These are phyloP conservation scores for Pangasius sanitwongsei DNA, from an alignment of 2,797 vertebrate species.

Conservation along the genomic window DNA sequence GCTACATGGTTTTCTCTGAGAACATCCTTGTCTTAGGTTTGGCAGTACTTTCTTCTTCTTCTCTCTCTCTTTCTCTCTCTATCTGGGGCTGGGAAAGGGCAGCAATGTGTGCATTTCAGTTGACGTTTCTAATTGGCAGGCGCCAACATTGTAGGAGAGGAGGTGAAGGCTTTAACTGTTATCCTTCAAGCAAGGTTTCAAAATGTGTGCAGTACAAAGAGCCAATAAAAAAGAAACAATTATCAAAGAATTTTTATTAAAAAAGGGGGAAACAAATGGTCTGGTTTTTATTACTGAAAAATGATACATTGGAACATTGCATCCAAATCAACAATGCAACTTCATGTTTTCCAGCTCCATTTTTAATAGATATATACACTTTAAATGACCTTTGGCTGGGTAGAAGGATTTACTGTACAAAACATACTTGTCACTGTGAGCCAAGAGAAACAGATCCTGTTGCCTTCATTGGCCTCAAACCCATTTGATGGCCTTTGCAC, in stretches of 20 bases:
- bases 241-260: constrained; percentile 54
- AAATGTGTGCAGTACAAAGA: constrained; percentile 4
- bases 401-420: constrained; percentile 59
- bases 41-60: constrained; percentile 38
- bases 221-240: constrained; percentile 13
- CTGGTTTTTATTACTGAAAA: constrained; percentile 68
- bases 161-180: constrained; percentile 20
- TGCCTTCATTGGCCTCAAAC: constrained; percentile 37
- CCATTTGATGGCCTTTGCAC: neutral
- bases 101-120: constrained; percentile 64
- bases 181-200: neutral
- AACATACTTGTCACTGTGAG: constrained; percentile 35
- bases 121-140: constrained; percentile 57
- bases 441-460: constrained; percentile 13
- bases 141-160: constrained; percentile 27
- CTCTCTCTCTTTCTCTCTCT: constrained; percentile 12
- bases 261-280: constrained; percentile 60
- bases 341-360: constrained; percentile 32
- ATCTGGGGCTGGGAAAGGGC: constrained; percentile 67
- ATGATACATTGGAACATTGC: constrained; percentile 60
- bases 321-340: constrained; percentile 54
- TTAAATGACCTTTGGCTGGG: constrained; percentile 4
- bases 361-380: constrained; percentile 6
- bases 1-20: constrained; percentile 54
- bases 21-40: constrained; percentile 58